These are phyloP conservation scores for Penaeus vannamei DNA, from an alignment of 1,140 invertebrate species.

Conservation along the genomic window DNA sequence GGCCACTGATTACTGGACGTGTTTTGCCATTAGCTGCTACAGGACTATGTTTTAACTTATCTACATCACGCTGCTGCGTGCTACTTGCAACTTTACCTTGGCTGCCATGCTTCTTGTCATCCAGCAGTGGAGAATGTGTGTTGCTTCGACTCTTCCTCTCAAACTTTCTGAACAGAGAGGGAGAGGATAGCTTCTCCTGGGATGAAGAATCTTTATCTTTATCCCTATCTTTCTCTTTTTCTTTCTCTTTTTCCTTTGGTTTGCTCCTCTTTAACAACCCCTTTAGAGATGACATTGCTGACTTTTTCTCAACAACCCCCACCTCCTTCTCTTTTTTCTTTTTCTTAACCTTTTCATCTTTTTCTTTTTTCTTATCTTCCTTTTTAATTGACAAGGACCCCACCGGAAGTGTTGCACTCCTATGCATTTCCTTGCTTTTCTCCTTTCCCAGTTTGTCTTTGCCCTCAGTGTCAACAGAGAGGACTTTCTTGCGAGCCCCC, in stretches of 20 bases:
- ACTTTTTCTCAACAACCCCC: constrained; percentile 61
- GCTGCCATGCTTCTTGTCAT: constrained; percentile 9
- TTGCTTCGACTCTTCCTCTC: constrained; percentile 61
- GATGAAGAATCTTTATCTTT: constrained; percentile 46
- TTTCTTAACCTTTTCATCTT: constrained; percentile 54
- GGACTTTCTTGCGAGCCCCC: constrained; percentile 54
- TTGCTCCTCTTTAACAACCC: constrained; percentile 65
- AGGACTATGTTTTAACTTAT: constrained; percentile 27
- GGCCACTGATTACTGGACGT: constrained; percentile 53
- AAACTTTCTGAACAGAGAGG: constrained; percentile 65
- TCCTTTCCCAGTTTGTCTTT: constrained; percentile 33
- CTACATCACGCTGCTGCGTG: constrained; percentile 30
- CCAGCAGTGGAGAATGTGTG: constrained; percentile 50
- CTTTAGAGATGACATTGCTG: constrained; percentile 63
- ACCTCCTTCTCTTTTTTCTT: constrained; percentile 52
- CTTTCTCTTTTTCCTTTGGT: constrained; percentile 57
- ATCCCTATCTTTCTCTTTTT: constrained; percentile 52
- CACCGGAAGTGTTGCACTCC: constrained; percentile 63
- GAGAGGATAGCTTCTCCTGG: constrained; percentile 61
- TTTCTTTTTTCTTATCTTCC: constrained; percentile 57
- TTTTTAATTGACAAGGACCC: constrained; percentile 56
- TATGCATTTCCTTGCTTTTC: constrained; percentile 57
- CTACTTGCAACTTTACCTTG: constrained; percentile 11
- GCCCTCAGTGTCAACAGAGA: constrained; percentile 59
- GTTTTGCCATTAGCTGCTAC: constrained; percentile 55